Conservation (phyloP, 2,888 invertebrate genomes). For the Cryptocephalus primarius region DNA sequence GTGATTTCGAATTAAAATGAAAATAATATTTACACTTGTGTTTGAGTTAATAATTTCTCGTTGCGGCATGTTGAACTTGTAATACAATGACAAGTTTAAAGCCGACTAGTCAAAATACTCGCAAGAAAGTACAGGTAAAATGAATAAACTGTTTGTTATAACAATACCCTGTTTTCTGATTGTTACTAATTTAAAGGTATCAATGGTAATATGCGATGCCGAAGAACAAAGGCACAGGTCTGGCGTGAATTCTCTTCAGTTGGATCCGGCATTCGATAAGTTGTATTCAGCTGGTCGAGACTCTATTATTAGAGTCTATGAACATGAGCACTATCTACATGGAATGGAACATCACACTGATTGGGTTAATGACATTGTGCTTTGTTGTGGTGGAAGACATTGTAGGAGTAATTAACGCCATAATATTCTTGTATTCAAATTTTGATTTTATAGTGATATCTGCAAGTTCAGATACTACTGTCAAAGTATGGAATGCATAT, state of each 20-base stretch:
- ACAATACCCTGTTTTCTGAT: not conserved
- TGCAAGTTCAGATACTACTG: conserved; percentile 97
- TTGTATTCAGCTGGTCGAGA: conserved; percentile 95
- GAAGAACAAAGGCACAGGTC: conserved; percentile 90
- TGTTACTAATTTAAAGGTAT: conserved; percentile 56
- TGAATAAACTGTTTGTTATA: not conserved
- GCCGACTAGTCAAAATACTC: conserved; percentile 31
- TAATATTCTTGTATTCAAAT: not conserved
- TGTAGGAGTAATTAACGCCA: conserved; percentile 42
- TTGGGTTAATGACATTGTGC: conserved; percentile 98
- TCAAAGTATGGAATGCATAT: conserved; percentile 99
- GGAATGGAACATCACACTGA: conserved; percentile 99
- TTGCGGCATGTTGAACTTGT: too few relatives aligned
- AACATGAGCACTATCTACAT: conserved; percentile 76
- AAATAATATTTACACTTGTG: not conserved
- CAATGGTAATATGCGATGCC: conserved; percentile 95
- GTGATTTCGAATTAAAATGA: too few relatives aligned
- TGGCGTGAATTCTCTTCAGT: conserved; percentile 91
- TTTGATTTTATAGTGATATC: conserved; percentile 72
- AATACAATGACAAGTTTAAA: conserved; percentile 31
- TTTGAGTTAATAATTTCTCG: not conserved
- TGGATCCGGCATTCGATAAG: conserved; percentile 76
- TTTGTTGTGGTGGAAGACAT: conserved; percentile 94
- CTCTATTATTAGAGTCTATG: conserved; percentile 92
- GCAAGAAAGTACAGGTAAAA: conserved; percentile 36